Percentiles rank a stretch among this genome's conserved stretches.
phyloP scores from a whole-genome alignment of 2,888 invertebrate species.

The Yponomeuta malinellus region DNA sequence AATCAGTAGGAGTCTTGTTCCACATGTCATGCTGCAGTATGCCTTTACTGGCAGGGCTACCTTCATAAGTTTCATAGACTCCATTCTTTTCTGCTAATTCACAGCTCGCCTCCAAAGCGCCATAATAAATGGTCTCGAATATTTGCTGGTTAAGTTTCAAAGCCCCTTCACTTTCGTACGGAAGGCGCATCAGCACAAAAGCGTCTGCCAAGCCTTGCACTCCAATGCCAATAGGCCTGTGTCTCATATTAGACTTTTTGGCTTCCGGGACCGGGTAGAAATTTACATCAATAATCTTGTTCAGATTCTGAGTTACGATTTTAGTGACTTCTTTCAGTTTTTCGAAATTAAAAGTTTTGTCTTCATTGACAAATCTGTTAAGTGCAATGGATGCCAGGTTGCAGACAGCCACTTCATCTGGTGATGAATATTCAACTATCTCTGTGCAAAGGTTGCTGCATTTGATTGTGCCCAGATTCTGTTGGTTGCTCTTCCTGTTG shows the following conservation, averaged over 20 bases:
- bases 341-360: constrained; percentile 89
- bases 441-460: constrained; percentile 99
- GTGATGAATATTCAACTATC: constrained; percentile 94
- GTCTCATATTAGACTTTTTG: constrained; percentile 88
- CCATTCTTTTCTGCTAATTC: constrained; percentile 92
- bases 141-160: constrained; percentile 93
- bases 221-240: constrained; percentile 93
- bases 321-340: constrained; percentile 92
- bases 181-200: constrained; percentile 93
- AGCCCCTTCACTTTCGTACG: constrained; percentile 94
- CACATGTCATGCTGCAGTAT: constrained; percentile 99
- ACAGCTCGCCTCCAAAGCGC: constrained; percentile 96
- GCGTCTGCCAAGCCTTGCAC: constrained; percentile 98
- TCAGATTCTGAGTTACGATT: constrained; percentile 91
- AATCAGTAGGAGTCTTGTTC: constrained; percentile 88
- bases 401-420: constrained; percentile 97
- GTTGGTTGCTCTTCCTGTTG: constrained; percentile 97
- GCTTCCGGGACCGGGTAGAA: constrained; percentile 96
- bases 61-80: constrained; percentile 92
- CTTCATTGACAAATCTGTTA: constrained; percentile 91
- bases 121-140: constrained; percentile 98
- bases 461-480: constrained; percentile 98
- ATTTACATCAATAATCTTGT: constrained; percentile 98
- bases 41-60: constrained; percentile 95
- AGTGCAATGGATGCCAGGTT: constrained; percentile 98